phyloP scores from a whole-genome alignment of 2,113 vertebrate species.

The Calypte anna region DNA sequence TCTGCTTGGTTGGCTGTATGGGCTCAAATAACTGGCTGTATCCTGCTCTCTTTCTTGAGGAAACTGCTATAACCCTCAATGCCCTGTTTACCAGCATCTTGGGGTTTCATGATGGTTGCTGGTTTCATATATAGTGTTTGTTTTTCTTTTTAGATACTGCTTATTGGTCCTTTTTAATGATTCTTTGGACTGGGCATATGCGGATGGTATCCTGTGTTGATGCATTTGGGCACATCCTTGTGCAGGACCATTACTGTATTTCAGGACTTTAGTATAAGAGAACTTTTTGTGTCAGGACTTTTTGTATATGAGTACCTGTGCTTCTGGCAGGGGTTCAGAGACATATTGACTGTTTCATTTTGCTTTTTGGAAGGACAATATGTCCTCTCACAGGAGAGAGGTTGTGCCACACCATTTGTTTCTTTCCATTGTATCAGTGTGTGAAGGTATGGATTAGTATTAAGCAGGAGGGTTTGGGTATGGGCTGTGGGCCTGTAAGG shows the following conservation, averaged over 20 bases:
- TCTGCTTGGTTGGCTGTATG: background rate
- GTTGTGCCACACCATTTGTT: background rate
- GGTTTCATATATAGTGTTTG: background rate
- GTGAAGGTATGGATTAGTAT: background rate
- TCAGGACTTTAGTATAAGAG: background rate
- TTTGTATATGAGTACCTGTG: background rate
- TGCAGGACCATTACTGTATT: background rate
- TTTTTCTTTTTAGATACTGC: background rate
- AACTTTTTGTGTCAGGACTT: too few species aligned
- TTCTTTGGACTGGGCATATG: background rate
- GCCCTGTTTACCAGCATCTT: background rate
- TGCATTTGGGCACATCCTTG: background rate
- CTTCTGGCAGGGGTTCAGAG: background rate
- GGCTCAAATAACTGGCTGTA: background rate
- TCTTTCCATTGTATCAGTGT: background rate
- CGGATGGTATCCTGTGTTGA: background rate
- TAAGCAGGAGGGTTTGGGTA: background rate
- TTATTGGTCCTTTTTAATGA: rapidly evolving
- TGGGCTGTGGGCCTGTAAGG: background rate
- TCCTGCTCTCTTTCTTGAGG: background rate
- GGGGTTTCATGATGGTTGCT: background rate
- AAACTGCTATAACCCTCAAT: background rate
- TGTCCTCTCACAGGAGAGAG: background rate
- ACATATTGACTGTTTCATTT: background rate
- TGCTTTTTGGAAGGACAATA: background rate